These are phyloP conservation scores for Mactromeris polynyma DNA, from an alignment of 2,888 invertebrate genomes.

Conservation along the genomic window DNA sequence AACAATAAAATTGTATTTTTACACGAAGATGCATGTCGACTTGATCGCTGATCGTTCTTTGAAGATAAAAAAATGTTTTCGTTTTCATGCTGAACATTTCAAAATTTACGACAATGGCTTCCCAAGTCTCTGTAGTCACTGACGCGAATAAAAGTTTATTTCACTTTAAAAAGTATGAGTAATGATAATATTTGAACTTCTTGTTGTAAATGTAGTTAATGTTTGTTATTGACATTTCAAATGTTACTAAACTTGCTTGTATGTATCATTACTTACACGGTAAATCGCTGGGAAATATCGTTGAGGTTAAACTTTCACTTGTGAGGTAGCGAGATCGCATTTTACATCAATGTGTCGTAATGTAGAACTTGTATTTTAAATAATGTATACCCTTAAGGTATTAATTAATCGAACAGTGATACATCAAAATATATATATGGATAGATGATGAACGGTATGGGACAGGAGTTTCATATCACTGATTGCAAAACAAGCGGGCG, in stretches of 20 bases:
- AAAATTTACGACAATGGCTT: background rate
- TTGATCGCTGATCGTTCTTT: background rate
- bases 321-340: background rate
- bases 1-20: background rate
- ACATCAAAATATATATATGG: background rate
- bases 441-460: background rate
- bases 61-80: background rate
- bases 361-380: constrained; percentile 14
- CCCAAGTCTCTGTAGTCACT: background rate
- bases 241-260: background rate
- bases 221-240: background rate
- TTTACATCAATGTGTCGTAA: background rate
- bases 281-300: background rate
- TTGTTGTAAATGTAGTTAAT: constrained; percentile 4
- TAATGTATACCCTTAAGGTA: constrained; percentile 10
- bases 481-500: background rate
- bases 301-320: background rate
- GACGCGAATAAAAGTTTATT: constrained; percentile 1
- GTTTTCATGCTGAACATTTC: constrained; percentile 1
- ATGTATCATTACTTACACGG: background rate
- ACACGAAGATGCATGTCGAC: background rate
- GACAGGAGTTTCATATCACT: constrained; percentile 4
- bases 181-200: constrained; percentile 14
- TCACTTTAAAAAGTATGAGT: background rate
- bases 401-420: background rate